Percentiles rank a stretch among this genome's conserved stretches.
These are phyloP conservation scores for Salminus brasiliensis DNA, from an alignment of 2,113 vertebrate species.

Conservation along the genomic window DNA sequence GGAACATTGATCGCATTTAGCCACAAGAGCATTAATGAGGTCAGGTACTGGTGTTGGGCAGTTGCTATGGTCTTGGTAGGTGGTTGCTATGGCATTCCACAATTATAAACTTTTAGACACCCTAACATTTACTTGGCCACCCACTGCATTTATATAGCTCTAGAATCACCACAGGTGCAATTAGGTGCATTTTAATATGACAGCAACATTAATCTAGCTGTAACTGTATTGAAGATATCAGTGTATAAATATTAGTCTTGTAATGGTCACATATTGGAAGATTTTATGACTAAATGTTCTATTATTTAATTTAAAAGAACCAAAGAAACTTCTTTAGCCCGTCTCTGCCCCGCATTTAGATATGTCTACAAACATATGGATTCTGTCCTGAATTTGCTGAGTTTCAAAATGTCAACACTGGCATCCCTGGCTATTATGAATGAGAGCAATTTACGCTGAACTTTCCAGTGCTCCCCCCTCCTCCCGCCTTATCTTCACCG, in stretches of 20 bases:
- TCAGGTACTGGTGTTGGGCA: no score
- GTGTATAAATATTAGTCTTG: background rate
- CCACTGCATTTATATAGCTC: no score
- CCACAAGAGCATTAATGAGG: no score
- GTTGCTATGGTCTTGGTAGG: no score
- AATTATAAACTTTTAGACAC: no score
- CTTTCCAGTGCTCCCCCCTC: background rate
- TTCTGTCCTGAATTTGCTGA: background rate
- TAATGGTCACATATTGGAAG: background rate
- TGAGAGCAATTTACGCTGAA: constrained; percentile 32
- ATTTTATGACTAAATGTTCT: background rate
- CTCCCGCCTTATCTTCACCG: background rate
- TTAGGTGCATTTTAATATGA: no score
- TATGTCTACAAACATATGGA: background rate
- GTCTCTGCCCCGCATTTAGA: background rate
- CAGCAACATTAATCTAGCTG: no score
- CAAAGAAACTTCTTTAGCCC: background rate
- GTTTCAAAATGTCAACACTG: constrained; percentile 6
- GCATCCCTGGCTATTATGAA: constrained; percentile 35
- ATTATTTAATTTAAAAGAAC: background rate
- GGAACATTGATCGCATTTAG: no score
- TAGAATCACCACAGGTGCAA: no score
- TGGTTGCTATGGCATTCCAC: no score
- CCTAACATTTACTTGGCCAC: no score
- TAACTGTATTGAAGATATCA: no score